A percentile compares a stretch with the other conserved stretches of the same genome.
Evolutionary conservation across 2,888 invertebrate genomes (phyloP).

Genomic region (Perizoma flavofasciatum): DNA sequence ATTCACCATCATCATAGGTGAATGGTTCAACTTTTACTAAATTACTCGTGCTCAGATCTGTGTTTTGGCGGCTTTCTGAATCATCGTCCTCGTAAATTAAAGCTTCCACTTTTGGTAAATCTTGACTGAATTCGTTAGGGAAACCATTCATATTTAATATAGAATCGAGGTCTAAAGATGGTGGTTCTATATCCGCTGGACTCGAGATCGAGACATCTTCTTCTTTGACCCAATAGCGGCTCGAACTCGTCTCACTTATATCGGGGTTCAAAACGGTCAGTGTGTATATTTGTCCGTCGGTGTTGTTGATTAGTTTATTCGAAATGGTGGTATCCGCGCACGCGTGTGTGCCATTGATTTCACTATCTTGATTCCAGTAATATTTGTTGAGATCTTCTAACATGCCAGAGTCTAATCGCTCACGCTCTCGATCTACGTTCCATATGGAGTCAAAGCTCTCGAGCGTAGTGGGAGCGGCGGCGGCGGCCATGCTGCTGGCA

Average conservation of each 20-base stretch:
- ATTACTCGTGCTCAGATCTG: constrained; percentile 86
- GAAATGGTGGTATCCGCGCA: constrained; percentile 78
- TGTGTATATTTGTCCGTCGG: constrained; percentile 93
- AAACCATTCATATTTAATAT: constrained; percentile 89
- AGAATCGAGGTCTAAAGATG: constrained; percentile 90
- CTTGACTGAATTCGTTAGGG: constrained; percentile 83
- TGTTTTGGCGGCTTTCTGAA: constrained; percentile 90
- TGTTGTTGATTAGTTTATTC: constrained; percentile 83
- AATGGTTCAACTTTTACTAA: constrained; percentile 79
- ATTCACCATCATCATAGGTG: constrained; percentile 72
- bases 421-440: constrained; percentile 89
- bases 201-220: constrained; percentile 86
- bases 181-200: constrained; percentile 84
- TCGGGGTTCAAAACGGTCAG: constrained; percentile 93
- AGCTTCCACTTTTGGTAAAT: constrained; percentile 87
- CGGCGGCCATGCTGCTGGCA: constrained; percentile 59
- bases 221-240: constrained; percentile 87
- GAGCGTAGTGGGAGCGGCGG: constrained; percentile 74
- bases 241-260: constrained; percentile 86
- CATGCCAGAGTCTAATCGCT: constrained; percentile 88
- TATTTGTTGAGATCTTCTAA: constrained; percentile 93
- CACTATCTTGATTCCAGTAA: constrained; percentile 89
- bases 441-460: constrained; percentile 86
- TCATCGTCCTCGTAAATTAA: constrained; percentile 91
- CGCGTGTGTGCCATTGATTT: constrained; percentile 79